Evolutionary conservation across 53 echinoderm and acorn worm species (phyloP).

Genomic region (Henricia sp.): DNA sequence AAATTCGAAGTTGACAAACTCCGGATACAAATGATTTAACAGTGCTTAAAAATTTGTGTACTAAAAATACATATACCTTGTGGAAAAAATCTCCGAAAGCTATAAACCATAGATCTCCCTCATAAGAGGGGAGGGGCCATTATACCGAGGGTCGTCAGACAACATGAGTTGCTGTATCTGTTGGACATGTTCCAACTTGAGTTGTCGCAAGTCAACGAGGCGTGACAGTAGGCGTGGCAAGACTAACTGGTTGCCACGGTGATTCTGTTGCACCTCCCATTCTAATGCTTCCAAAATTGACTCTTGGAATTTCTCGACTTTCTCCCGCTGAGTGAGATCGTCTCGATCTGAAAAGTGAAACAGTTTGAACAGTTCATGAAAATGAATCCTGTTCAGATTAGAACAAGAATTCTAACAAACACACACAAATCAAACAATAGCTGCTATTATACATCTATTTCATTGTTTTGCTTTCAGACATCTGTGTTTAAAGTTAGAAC

Average conservation of each 20-base stretch:
- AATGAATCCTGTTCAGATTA: too few relatives aligned
- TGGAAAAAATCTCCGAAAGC: neutral
- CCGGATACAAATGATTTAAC: too few relatives aligned
- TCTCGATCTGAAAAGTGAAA: constrained; percentile 79
- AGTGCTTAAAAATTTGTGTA: too few relatives aligned
- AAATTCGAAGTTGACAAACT: too few relatives aligned
- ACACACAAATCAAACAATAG: too few relatives aligned
- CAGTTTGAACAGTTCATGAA: neutral
- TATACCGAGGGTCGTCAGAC: constrained; percentile 80
- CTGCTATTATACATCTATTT: too few relatives aligned
- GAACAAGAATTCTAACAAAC: too few relatives aligned
- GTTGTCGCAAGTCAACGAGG: constrained; percentile 94
- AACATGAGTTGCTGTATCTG: constrained; percentile 95
- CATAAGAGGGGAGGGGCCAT: constrained; percentile 85
- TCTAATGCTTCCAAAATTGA: constrained; percentile 91
- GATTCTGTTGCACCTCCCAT: constrained; percentile 90
- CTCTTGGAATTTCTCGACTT: constrained; percentile 97
- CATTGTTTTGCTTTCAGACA: too few relatives aligned
- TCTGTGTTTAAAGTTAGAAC: too few relatives aligned
- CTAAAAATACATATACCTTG: too few relatives aligned
- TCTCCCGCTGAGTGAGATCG: constrained; percentile 83
- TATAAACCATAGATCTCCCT: constrained; percentile 94
- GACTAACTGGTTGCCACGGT: constrained; percentile 79
- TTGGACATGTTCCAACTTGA: constrained; percentile 95
- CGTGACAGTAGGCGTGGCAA: constrained; percentile 85